These are phyloP conservation scores for Pocillopora damicornis DNA, from an alignment of 64 coral and sea anemone genomes.

Conservation along the genomic window DNA sequence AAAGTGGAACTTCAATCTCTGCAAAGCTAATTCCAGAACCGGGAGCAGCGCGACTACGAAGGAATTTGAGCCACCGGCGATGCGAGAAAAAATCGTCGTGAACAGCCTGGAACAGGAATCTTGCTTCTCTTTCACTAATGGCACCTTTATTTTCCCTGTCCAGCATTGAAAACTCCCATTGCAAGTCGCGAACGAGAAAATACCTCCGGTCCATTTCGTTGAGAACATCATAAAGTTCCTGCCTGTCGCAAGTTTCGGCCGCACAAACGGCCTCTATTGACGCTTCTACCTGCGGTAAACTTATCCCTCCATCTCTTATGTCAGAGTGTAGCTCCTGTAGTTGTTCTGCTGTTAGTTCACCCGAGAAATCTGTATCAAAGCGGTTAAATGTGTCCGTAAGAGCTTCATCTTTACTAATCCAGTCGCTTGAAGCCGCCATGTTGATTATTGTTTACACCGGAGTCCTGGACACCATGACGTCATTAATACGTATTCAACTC, in stretches of 20 bases:
- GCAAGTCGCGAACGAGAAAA: slow-evolving; percentile 87
- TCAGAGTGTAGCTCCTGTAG: slow-evolving; percentile 68
- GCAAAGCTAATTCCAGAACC: slow-evolving; percentile 93
- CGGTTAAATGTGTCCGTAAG: slow-evolving; percentile 67
- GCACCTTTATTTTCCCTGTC: slow-evolving; percentile 88
- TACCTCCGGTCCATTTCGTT: slow-evolving; percentile 99
- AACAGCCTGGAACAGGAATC: slow-evolving; percentile 94
- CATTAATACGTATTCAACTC: not conserved
- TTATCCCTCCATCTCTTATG: slow-evolving; percentile 86
- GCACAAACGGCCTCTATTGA: slow-evolving; percentile 80
- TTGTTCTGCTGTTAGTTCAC: slow-evolving; percentile 82
- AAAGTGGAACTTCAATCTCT: slow-evolving; percentile 95
- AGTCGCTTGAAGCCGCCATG: slow-evolving; percentile 80
- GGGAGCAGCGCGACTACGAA: slow-evolving; percentile 80
- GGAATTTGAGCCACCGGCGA: slow-evolving; percentile 84
- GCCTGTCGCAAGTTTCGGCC: slow-evolving; percentile 81
- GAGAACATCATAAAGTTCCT: slow-evolving; percentile 89
- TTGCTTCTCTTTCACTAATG: slow-evolving; percentile 86
- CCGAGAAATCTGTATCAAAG: slow-evolving; percentile 67
- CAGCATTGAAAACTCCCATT: slow-evolving; percentile 97
- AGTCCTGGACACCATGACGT: slow-evolving; percentile 53
- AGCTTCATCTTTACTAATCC: slow-evolving; percentile 79
- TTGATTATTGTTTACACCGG: slow-evolving; percentile 49
- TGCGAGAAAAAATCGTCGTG: slow-evolving; percentile 97
- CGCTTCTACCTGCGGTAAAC: slow-evolving; percentile 78